These are phyloP conservation scores for Picathartes gymnocephalus DNA, from an alignment of 2,113 vertebrate genomes.

Conservation along the genomic window DNA sequence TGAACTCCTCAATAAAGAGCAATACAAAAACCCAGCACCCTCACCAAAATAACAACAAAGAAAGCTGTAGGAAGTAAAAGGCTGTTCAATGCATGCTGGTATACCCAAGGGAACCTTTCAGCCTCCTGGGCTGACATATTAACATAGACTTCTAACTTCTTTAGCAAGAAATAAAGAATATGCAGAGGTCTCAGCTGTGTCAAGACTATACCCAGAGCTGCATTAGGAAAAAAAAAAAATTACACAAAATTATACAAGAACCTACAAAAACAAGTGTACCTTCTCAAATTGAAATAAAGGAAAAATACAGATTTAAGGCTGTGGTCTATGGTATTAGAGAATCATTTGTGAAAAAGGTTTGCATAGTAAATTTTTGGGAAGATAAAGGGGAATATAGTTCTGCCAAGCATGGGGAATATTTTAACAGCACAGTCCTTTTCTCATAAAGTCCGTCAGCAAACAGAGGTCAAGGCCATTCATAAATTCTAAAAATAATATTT, in stretches of 20 bases:
- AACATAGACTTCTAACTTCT: background rate
- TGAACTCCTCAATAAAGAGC: background rate
- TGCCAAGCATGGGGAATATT: background rate
- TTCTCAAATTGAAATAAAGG: background rate
- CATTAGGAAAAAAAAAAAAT: background rate
- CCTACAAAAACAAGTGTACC: background rate
- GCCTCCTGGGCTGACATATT: background rate
- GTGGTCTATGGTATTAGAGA: background rate
- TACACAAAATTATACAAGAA: background rate
- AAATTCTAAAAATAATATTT: conserved; percentile 65
- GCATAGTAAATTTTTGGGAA: background rate
- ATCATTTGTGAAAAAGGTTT: background rate
- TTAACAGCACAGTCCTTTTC: background rate
- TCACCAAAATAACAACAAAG: background rate
- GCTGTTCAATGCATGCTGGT: background rate
- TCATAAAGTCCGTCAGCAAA: conserved; percentile 4
- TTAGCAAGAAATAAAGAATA: background rate
- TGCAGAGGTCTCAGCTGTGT: background rate
- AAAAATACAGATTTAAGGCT: background rate
- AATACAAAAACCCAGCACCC: background rate
- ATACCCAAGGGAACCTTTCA: background rate
- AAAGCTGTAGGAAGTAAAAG: background rate
- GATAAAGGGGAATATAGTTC: background rate
- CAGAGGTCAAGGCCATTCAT: conserved; percentile 53
- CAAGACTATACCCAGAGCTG: background rate